Percentiles rank a stretch among this genome's conserved stretches.
Evolutionary conservation across 2,113 vertebrate species (phyloP).

Genomic region (Antidorcas marsupialis): DNA sequence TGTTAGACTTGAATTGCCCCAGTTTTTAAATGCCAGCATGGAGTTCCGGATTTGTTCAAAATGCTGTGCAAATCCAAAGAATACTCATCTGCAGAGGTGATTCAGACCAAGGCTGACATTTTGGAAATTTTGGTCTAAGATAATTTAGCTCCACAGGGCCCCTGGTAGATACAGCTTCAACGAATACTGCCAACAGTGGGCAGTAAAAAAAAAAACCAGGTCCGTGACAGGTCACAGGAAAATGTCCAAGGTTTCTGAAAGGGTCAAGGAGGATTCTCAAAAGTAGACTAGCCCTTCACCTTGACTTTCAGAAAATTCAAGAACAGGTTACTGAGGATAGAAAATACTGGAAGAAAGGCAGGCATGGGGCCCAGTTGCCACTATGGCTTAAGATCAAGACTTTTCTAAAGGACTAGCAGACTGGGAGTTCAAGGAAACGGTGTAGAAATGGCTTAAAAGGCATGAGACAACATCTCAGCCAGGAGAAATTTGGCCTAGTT

Average conservation of each 20-base stretch:
- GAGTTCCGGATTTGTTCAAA: neutral
- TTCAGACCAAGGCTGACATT: neutral
- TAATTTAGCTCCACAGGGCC: neutral
- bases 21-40: neutral
- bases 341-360: neutral
- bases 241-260: neutral
- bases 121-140: neutral
- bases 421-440: neutral
- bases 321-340: neutral
- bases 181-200: accelerated
- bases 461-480: neutral
- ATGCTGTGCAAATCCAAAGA: neutral
- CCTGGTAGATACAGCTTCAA: neutral
- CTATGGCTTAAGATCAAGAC: neutral
- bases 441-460: neutral
- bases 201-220: no score
- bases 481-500: neutral
- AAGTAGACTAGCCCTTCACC: neutral
- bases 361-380: neutral
- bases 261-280: neutral
- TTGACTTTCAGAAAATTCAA: neutral
- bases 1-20: neutral
- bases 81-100: neutral
- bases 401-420: neutral
- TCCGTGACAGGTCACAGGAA: neutral